phyloP scores from a whole-genome alignment of 1,140 invertebrate genomes.

The Plutomurus gul region DNA sequence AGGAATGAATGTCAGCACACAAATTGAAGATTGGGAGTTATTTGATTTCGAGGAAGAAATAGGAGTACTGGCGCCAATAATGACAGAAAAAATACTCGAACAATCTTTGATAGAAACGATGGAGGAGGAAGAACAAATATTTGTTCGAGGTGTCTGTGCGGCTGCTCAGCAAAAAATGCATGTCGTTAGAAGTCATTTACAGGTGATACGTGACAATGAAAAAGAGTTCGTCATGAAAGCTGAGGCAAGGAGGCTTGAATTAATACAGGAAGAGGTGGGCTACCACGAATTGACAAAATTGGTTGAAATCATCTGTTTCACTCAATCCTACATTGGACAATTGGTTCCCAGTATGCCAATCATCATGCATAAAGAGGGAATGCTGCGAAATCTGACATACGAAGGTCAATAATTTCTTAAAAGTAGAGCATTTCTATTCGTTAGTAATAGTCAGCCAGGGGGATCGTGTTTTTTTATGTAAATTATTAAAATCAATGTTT shows the following conservation, averaged over 20 bases:
- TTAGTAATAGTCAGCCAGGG: too few relatives aligned
- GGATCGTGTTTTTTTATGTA: too few relatives aligned
- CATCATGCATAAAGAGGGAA: not conserved
- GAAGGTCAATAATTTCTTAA: too few relatives aligned
- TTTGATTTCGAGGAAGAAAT: slow-evolving; percentile 6
- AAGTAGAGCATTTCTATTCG: too few relatives aligned
- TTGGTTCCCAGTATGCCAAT: not conserved
- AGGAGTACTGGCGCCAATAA: not conserved
- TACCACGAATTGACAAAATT: not conserved
- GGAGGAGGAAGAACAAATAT: not conserved
- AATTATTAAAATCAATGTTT: too few relatives aligned
- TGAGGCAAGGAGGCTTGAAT: not conserved
- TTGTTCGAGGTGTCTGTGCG: not conserved
- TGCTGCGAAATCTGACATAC: not conserved
- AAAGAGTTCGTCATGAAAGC: not conserved
- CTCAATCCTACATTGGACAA: not conserved
- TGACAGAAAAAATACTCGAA: not conserved
- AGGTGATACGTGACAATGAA: not conserved
- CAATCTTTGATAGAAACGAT: not conserved
- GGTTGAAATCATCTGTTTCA: not conserved
- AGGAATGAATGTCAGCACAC: not conserved
- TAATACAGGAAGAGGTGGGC: not conserved
- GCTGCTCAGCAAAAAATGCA: not conserved
- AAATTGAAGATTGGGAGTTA: not conserved
- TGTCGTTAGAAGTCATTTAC: not conserved